Evolutionary conservation across 2,797 vertebrate genomes (phyloP), one percentile per base, ranked within the genome.

Genomic region (Xenopus petersii): DNA sequence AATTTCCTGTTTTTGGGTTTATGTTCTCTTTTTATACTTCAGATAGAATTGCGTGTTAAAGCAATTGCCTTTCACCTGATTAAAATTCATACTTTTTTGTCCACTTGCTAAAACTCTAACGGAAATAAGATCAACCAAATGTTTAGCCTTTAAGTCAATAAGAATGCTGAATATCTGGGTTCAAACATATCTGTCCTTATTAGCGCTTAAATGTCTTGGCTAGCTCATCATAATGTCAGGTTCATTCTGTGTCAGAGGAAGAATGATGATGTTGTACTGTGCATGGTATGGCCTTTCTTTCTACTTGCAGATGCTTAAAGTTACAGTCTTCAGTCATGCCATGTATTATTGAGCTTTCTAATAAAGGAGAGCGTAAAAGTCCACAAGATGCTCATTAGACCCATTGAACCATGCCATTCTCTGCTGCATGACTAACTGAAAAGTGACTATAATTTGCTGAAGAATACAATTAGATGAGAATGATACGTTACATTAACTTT

Each of bases 401-500:
- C 82, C 80, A 63, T 70, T 78, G 71, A 79, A 74, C 81, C 78
- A 64, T 77, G 65, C 74, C 79, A 77, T 81, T 80, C 73, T 75
- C 75, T 84, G 88, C 86, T 88, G 86, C 82, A 83, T 81, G 81
- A 83, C 86, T 84, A 85, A 78, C 55, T 69, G 75, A 87, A 87
- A 91, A 91, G 88, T 88, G 78, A 84, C 76, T 87, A 82, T 88
- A 92, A 91, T 94, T 93, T 93, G 90, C 92, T 93, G 93, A 90
- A 88, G 89, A 93, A 93, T 91, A 93, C 91, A 94, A 93, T 94
- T 94, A 94, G 90, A 84, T 88, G 88, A 85, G 90, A 94, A 92
- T 90, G 92, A 94, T 93, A 91, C 87, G 86, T 92, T 91, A 90
- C 92, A 91, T 92, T 91, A 92, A 89, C 89, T 94, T 93, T 94